Percentiles rank a stretch among this genome's conserved stretches.
phyloP scores from a whole-genome alignment of 2,113 vertebrate species.

The Halcyon senegalensis region DNA sequence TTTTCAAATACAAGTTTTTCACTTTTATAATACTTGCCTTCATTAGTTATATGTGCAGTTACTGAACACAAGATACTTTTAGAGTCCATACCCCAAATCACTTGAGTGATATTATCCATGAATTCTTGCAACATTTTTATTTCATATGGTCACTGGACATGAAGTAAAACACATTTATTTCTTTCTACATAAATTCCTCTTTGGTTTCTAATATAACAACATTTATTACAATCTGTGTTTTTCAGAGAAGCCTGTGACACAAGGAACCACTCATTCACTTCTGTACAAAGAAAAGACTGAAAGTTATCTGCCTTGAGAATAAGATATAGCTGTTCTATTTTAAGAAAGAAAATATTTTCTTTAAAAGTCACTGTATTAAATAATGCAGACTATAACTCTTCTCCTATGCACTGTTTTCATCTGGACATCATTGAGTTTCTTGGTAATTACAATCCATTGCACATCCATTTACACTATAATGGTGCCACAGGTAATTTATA shows the following conservation, averaged over 20 bases:
- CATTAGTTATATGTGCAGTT: neutral
- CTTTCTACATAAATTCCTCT: neutral
- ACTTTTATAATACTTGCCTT: neutral
- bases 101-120: neutral
- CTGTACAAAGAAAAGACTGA: neutral
- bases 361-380: conserved; percentile 19
- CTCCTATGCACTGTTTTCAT: neutral
- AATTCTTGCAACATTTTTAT: neutral
- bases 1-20: neutral
- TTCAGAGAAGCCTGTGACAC: neutral
- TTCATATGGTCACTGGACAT: neutral
- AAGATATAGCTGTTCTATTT: neutral
- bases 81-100: neutral
- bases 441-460: neutral
- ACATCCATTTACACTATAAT: neutral
- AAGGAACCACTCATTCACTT: neutral
- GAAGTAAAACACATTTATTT: neutral
- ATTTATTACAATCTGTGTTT: neutral
- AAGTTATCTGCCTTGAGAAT: neutral
- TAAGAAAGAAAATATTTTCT: neutral
- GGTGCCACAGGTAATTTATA: neutral
- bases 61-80: neutral
- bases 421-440: neutral
- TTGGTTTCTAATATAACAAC: neutral
- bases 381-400: neutral